Conservation (phyloP, 2,888 invertebrate genomes). For the Diaphora mendica region DNA sequence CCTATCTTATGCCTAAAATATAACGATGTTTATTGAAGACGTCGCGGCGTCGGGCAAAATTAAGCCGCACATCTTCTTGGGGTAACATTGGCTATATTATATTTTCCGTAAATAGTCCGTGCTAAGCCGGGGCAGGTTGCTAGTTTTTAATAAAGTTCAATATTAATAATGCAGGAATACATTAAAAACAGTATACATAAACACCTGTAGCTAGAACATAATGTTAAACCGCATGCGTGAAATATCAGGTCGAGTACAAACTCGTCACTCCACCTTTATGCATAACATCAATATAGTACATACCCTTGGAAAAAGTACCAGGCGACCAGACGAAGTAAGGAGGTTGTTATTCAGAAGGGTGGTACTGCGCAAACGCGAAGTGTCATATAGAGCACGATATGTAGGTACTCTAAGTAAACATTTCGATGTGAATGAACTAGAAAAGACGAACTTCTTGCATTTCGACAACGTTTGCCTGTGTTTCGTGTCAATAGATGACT, state of each 20-base stretch:
- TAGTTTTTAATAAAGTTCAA: no score
- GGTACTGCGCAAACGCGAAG: constrained; percentile 26
- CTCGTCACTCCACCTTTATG: constrained; percentile 1
- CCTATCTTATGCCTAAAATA: no score
- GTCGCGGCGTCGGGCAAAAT: no score
- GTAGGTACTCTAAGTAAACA: constrained; percentile 9
- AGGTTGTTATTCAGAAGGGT: constrained; percentile 7
- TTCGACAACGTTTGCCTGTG: background rate
- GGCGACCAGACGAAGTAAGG: constrained; percentile 11
- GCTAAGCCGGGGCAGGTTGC: no score
- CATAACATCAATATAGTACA: constrained; percentile 12
- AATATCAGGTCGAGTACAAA: constrained; percentile 8
- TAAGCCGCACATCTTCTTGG: no score
- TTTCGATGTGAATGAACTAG: background rate
- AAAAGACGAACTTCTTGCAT: background rate
- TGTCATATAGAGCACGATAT: constrained; percentile 21
- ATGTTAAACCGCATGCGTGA: constrained; percentile 21
- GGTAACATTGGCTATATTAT: no score
- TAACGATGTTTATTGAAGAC: no score
- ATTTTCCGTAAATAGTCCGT: no score
- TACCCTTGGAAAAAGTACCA: constrained; percentile 20
- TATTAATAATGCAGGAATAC: no score
- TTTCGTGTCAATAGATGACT: background rate
- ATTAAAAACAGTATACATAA: no score
- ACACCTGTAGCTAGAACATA: background rate